phyloP scores from a whole-genome alignment of 2,888 invertebrate species.

The Xestobium rufovillosum region DNA sequence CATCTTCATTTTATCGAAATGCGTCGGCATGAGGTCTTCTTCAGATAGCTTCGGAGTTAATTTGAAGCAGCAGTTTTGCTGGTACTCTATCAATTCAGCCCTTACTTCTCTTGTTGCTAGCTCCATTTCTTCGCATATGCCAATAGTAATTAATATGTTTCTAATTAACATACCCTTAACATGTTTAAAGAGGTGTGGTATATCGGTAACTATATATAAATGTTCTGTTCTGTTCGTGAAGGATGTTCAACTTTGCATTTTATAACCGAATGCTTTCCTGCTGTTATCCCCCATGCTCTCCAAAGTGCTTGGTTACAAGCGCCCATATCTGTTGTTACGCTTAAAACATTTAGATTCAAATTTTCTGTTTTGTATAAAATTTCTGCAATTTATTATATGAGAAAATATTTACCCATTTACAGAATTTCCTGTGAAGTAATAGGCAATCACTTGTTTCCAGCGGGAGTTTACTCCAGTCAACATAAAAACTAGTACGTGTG shows the following conservation, averaged over 20 bases:
- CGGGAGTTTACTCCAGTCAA: conserved; percentile 24
- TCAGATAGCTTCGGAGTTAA: conserved; percentile 22
- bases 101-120: conserved; percentile 18
- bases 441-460: conserved; percentile 29
- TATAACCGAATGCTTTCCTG: conserved; percentile 12
- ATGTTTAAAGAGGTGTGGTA: too few species aligned
- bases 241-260: conserved; percentile 18
- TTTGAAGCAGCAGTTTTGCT: conserved; percentile 18
- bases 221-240: too few species aligned
- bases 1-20: conserved; percentile 25
- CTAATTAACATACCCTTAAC: conserved; percentile 20
- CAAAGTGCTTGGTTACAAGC: conserved; percentile 25
- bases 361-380: conserved; percentile 20
- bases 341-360: conserved; percentile 19
- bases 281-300: conserved; percentile 21
- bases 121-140: conserved; percentile 16
- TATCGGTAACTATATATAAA: too few species aligned
- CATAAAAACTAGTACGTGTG: conserved; percentile 29
- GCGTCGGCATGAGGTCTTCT: conserved; percentile 20
- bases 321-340: conserved; percentile 28
- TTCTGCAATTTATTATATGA: conserved; percentile 20
- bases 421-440: conserved; percentile 27
- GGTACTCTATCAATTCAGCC: conserved; percentile 14
- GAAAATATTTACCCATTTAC: conserved; percentile 22
- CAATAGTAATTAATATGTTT: conserved; percentile 20